Conservation (phyloP, 2,797 vertebrate species). For the Aeoliscus strigatus region DNA sequence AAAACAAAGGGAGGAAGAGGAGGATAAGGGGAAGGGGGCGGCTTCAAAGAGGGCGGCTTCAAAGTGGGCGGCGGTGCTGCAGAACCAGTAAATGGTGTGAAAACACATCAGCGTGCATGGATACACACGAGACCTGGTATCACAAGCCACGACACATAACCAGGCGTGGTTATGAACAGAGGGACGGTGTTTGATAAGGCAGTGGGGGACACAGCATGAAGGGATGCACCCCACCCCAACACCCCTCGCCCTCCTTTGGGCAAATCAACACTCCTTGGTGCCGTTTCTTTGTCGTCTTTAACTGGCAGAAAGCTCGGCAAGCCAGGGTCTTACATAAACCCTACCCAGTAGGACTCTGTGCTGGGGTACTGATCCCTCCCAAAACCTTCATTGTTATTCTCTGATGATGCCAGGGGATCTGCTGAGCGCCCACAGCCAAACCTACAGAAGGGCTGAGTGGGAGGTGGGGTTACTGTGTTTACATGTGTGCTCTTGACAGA, state of each 20-base stretch:
- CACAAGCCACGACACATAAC: constrained; percentile 47
- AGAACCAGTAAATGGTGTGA: constrained; percentile 43
- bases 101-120: constrained; percentile 43
- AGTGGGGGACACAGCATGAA: constrained; percentile 25
- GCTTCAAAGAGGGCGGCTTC: constrained; percentile 41
- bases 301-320: constrained; percentile 57
- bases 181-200: too few relatives aligned
- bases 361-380: constrained; percentile 66
- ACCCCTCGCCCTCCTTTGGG: too few relatives aligned
- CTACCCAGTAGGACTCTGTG: constrained; percentile 56
- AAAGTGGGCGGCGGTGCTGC: constrained; percentile 35
- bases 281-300: constrained; percentile 70
- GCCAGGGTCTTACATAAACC: constrained; percentile 65
- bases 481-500: constrained; percentile 51
- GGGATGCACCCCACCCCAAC: constrained; percentile 36
- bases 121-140: constrained; percentile 49
- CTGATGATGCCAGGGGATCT: constrained; percentile 66
- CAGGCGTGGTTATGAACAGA: constrained; percentile 28
- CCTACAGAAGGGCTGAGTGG: constrained; percentile 61
- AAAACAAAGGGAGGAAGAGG: constrained; percentile 53
- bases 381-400: constrained; percentile 75
- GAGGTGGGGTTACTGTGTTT: constrained; percentile 52
- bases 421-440: constrained; percentile 59
- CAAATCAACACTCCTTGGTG: constrained; percentile 31
- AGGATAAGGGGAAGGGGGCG: constrained; percentile 34